phyloP scores from a whole-genome alignment of 2,113 vertebrate genomes.

The Mus spicilegus region DNA sequence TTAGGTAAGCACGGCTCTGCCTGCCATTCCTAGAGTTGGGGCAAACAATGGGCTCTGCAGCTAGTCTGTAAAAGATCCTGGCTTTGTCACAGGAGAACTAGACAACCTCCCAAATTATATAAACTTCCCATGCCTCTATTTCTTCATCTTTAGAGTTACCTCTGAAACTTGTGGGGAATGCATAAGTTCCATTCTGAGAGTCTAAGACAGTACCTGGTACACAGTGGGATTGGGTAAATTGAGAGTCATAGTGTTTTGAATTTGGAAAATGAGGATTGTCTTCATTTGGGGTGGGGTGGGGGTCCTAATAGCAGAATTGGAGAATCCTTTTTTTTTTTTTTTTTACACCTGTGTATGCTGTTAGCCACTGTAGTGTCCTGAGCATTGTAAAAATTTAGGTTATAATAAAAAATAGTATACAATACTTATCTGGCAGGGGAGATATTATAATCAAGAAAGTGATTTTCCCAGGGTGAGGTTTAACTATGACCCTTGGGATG shows the following conservation, averaged over 20 bases:
- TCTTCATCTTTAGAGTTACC: constrained; percentile 37
- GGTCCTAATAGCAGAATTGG: neutral
- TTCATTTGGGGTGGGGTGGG: neutral
- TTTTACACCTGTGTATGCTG: neutral
- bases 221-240: neutral
- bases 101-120: neutral
- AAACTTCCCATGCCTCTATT: neutral
- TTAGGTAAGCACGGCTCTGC: constrained; percentile 88
- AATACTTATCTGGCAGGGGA: neutral
- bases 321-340: constrained; percentile 20
- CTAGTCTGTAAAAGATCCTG: neutral
- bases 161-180: neutral
- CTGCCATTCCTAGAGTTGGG: neutral
- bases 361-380: constrained; percentile 1
- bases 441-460: neutral
- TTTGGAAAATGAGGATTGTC: neutral
- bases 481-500: neutral
- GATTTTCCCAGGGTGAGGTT: neutral
- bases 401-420: neutral
- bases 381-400: neutral
- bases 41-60: neutral
- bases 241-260: neutral
- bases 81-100: neutral
- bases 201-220: neutral
- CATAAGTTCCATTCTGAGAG: neutral